Percentiles rank a stretch among this genome's conserved stretches.
These are phyloP conservation scores for Macrobrachium nipponense DNA, from an alignment of 1,140 invertebrate genomes.

Conservation along the genomic window DNA sequence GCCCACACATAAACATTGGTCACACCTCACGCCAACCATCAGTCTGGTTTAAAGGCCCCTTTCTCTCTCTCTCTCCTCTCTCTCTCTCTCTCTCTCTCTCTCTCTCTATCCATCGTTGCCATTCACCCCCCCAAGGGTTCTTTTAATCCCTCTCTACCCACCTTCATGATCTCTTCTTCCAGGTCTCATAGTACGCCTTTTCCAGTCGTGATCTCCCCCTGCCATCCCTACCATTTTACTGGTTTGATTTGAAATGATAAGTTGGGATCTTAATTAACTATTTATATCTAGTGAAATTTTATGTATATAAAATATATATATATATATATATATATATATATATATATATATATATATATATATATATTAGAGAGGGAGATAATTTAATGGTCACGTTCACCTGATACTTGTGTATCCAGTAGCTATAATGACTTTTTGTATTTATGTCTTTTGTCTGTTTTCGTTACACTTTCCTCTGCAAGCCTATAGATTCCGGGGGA, in stretches of 20 bases:
- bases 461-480: no score
- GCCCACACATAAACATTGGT: no score
- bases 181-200: neutral
- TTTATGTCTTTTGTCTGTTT: no score
- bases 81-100: conserved; percentile 26
- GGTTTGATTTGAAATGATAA: no score
- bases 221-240: no score
- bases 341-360: neutral
- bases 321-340: neutral
- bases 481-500: no score
- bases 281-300: neutral
- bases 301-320: neutral
- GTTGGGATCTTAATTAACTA: neutral
- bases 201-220: no score
- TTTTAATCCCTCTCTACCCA: neutral
- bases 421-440: no score
- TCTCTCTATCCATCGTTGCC: neutral
- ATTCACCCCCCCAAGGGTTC: no score
- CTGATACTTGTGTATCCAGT: no score
- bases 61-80: neutral
- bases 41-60: neutral
- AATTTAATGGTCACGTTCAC: no score
- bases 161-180: neutral
- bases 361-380: neutral
- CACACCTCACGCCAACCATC: neutral